Evolutionary conservation across 2,888 invertebrate genomes (phyloP), one percentile per base, ranked within the genome.

Genomic region (Acholoe squamosa): DNA sequence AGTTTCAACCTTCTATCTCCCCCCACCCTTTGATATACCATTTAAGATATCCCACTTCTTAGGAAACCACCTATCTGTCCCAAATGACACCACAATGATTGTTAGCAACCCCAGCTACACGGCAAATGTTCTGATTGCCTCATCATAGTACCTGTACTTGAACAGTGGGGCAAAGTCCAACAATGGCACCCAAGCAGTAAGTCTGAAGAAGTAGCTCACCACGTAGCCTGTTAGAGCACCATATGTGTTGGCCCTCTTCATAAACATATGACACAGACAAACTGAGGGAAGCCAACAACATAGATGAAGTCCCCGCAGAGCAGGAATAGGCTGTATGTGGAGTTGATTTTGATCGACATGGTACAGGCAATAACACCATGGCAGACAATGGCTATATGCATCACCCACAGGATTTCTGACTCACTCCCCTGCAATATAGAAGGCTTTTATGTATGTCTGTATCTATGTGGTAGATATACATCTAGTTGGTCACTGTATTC

Each of bases 131-230:
- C 52, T 84, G 19, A 84, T 52, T 12, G 3, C n/a, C 7, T 84
- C 84, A 51, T 51, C 84, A n/a, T 25, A 84, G 84, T 16, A 84
- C 54, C 52, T 25, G 84, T 84, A 84, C 51, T 28, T 43, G 22
- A 51, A 25, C 7, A 54, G 52, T 5, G 51, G 52, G n/a, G 10
- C 25, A n/a, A 84, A 52, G 25, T n/a, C 16, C 25, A 84, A 52
- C n/a, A 84, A 28, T 52, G 84, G 84, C 52, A 51, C 84, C 52
- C 84, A 43, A 10, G 84, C 52, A 10, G 52, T 84, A 5, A 84
- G 84, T n/a, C 84, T 34, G 84, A 84, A 52, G 84, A 84, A 51
- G 84, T 51, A 84, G 52, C 84, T 84, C n/a, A 84, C 84, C 5
- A 52, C 14, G 84, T 84, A 84, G 43, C 84, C 84, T 12, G 84